Percentiles rank a stretch among this genome's conserved stretches.
These are phyloP conservation scores for Cantharis rustica DNA, from an alignment of 2,888 invertebrate genomes.

Conservation along the genomic window DNA sequence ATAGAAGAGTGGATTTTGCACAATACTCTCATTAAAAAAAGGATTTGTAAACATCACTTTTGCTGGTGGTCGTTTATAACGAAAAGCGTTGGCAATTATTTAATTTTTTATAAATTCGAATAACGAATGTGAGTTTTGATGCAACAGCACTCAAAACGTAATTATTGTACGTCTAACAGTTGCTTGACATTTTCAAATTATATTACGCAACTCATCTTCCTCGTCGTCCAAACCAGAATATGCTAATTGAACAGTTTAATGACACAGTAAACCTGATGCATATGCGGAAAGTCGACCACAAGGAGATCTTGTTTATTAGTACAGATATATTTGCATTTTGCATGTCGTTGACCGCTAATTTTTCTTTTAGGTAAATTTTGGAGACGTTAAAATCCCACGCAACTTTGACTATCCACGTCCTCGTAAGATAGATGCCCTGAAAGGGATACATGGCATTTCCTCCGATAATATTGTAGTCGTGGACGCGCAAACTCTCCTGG, in stretches of 20 bases:
- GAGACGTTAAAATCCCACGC: slow-evolving; percentile 80
- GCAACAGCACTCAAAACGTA: background rate
- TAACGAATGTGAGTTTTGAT: background rate
- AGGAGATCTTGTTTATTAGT: slow-evolving; percentile 9
- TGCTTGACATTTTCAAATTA: slow-evolving; percentile 16
- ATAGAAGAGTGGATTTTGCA: background rate
- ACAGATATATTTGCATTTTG: background rate
- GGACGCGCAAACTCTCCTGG: slow-evolving; percentile 88
- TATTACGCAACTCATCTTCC: slow-evolving; percentile 15
- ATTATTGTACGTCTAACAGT: background rate
- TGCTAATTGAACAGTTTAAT: slow-evolving; percentile 24
- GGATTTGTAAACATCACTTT: slow-evolving; percentile 1
- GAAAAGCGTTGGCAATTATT: background rate
- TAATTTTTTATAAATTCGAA: background rate
- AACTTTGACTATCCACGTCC: slow-evolving; percentile 82
- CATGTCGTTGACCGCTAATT: slow-evolving; percentile 8
- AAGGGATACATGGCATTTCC: slow-evolving; percentile 81
- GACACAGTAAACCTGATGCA: slow-evolving; percentile 18
- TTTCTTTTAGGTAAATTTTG: slow-evolving; percentile 79
- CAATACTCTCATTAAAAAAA: background rate
- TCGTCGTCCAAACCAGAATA: background rate
- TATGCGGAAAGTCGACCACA: slow-evolving; percentile 6
- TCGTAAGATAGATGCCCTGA: slow-evolving; percentile 75
- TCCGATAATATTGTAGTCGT: slow-evolving; percentile 89
- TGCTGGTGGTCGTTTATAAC: background rate